phyloP scores from a whole-genome alignment of 2,888 invertebrate genomes.

The Amblyteles armatorius region DNA sequence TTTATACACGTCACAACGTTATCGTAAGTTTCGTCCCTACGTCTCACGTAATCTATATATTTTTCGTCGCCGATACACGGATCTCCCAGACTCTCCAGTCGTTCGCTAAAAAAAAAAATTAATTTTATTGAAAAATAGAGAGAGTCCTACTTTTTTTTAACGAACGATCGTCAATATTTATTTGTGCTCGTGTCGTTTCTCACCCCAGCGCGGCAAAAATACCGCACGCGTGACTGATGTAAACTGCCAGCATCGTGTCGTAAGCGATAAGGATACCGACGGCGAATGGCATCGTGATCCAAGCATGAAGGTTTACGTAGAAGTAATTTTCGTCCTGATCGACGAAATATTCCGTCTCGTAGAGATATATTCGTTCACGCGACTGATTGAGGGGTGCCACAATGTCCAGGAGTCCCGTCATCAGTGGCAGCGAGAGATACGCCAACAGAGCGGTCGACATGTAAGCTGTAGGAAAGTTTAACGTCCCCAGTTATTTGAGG shows the following conservation, averaged over 20 bases:
- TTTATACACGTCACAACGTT: constrained; percentile 45
- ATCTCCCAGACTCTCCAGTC: constrained; percentile 41
- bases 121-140: too few species aligned
- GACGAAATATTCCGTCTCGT: constrained; percentile 66
- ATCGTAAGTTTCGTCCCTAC: constrained; percentile 32
- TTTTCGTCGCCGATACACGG: not conserved
- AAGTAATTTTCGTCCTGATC: constrained; percentile 64
- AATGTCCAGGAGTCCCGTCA: constrained; percentile 59
- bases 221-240: constrained; percentile 61
- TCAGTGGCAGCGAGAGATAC: constrained; percentile 53
- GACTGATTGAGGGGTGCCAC: constrained; percentile 63
- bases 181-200: not conserved
- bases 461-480: constrained; percentile 38
- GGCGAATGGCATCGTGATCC: constrained; percentile 58
- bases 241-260: constrained; percentile 61
- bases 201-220: constrained; percentile 62
- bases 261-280: constrained; percentile 55
- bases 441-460: constrained; percentile 45
- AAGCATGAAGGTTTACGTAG: constrained; percentile 60
- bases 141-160: too few species aligned
- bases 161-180: too few species aligned
- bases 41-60: not conserved
- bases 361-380: constrained; percentile 51
- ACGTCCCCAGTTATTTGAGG: too few species aligned
- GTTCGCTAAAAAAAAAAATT: constrained; percentile 31